Evolutionary conservation across 2,888 invertebrate genomes (phyloP), one percentile per base, ranked within the genome.

Genomic region (Phyllotreta striolata): DNA sequence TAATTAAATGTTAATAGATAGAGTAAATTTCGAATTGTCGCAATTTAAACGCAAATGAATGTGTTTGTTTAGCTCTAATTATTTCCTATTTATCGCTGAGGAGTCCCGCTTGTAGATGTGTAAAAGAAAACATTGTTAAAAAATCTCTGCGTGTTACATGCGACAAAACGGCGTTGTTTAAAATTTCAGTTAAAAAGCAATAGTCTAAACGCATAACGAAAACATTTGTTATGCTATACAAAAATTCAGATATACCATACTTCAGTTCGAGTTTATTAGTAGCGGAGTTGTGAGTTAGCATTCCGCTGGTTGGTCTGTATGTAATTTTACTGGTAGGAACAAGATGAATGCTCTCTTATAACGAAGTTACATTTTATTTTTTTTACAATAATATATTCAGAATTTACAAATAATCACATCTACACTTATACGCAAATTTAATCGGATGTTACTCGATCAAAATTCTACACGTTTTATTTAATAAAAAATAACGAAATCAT

Each of bases 201-300:
- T 82, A 82, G 82, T 77, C 82, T 77, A 80, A 82, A 82, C 82
- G 81, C 78, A 78, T 78, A 75, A 76, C 64, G 70, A 74, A 69
- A 13, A 57, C 67, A 60, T 54, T 64, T 72, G 71, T 74, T 76
- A 77, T 79, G 78, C 80, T 79, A 82, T 78, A 81, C 81, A 82
- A 80, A 80, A 78, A 74, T 77, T 81, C 78, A 73, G 80, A 79
- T 79, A 78, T 74, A 77, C 82, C 82, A 82, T 72, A 81, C 80
- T 76, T 82, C 56, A 69, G 80, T 82, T 81, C 66, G 56, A 64
- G 73, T 77, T 79, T 69, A 76, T 74, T 74, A 61, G 69, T 73
- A 70, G 63, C 74, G 63, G 60, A 64, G 60, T 70, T 71, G 68
- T 70, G 24, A 68, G 69, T 60, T 68, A 73, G 69, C 69, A 72